Evolutionary conservation across 2,113 vertebrate species (phyloP), one percentile per base, ranked within the genome.

Genomic region (Hemichromis elongatus): DNA sequence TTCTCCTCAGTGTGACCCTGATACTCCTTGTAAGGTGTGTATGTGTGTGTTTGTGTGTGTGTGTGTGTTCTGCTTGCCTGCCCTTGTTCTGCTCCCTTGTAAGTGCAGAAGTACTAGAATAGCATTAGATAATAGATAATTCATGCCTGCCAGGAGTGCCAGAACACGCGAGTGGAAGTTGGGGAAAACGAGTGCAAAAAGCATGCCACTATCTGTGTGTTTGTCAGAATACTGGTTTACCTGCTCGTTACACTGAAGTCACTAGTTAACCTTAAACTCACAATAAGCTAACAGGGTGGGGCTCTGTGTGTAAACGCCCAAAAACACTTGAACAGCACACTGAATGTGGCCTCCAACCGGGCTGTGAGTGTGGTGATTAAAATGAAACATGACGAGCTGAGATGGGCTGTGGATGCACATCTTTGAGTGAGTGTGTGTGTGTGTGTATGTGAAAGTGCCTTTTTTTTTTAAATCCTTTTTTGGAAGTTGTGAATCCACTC

Each of bases 291-390:
- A 95, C 93, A 93, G 95, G 94, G 94, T 93, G 93, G 95, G 94
- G 93, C 90, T 90, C 47, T 80, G 84, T 86, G 89, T 92, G 77
- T 77, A 82, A 86, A 90, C 19, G 86, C 91, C 93, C 92, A 80
- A 82, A 35, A 93, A 92, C 91, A 94, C 95, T 95, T 95, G 93
- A 95, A 95, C 93, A 95, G 95, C 95, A 95, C 95, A 95, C 79
- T 94, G 94, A 95, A 94, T 95, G 95, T 95, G 93, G 89, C 89
- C 89, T 92, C 85, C 55, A 35, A 77, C 82, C 66, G 18, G 91
- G 88, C 90, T 85, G 89, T 56, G 88, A 80, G 88, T 84, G 86
- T 83, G 88, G 55, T 68, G 82, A 88, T 50, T 63, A 24, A 70
- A 68, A 73, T 81, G 80, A 73, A 47, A 75, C 50, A 24, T 80